Base-by-base conservation (phyloP, 2,797 vertebrate genomes). In the Pithecia hirsuta region DNA sequence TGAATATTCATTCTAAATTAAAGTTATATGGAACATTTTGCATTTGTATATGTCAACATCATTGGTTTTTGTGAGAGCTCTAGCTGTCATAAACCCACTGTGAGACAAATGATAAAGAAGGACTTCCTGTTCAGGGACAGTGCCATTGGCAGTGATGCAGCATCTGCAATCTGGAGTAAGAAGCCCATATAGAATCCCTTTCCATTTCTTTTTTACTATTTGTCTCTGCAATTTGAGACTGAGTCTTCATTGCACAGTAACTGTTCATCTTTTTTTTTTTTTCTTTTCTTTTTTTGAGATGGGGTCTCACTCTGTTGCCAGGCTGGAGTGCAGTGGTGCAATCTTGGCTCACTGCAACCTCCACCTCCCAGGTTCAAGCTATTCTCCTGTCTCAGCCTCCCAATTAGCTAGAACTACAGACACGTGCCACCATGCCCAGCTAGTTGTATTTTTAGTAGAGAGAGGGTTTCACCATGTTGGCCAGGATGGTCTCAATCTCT, bases 351-450 rank as follows among this genome's bases (percentile, higher is more conserved):
- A n/a, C 61, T n/a, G 61, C 33, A 67, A n/a, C 33, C 61, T 19
- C 61, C 0, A 0, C 61, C 61, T 67, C 61, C 33, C 7, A 1
- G 30, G 7, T 67, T 67, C 33, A 67, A 67, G 61, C 30, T 7
- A 67, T 67, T 67, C 61, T n/a, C 15, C 61, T 67, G 61, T 15
- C 33, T 67, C 61, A 67, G 61, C 30, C 61, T n/a, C 61, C 61
- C 33, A n/a, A 12, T 33, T n/a, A 67, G 33, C 61, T 67, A 33
- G 61, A 15, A 67, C 8, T n/a, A 67, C 61, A 67, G 61, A 17
- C 1, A 0, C 3, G 4, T 67, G 61, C 61, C 7, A 19, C 61
- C 33, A 19, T 0, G 3, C 61, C 7, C 0, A 4, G 30, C 33
- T n/a, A n/a, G 33, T 67, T 67, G 33, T n/a, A 67, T n/a, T 67